Evolutionary conservation across 1,140 invertebrate genomes (phyloP), one percentile per base, ranked within the genome.

Genomic region (Hesperophylax magnus): DNA sequence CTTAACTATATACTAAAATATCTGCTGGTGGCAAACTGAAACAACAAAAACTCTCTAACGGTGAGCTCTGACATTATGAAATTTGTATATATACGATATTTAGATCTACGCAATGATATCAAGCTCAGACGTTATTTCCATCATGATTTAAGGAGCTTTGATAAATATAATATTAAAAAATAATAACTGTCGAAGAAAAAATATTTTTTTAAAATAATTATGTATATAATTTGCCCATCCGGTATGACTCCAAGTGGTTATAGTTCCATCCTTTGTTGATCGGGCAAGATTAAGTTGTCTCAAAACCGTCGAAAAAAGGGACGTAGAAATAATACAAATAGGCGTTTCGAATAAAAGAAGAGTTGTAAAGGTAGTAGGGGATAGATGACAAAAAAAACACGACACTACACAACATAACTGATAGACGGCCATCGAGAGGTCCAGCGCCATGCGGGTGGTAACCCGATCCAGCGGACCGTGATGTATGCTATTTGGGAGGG

Each of bases 361-460:
- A 71, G 67, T 52, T 71, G 67, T 52, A 53, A 24, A 71, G 67
- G 67, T 22, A 52, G 63, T 67, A 7, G 8, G 8, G 39, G 63
- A 67, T 31, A n/a, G 65, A 69, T 18, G 17, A 8, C 22, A 31
- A 14, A 2, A 52, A 71, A 47, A 53, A 71, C 11, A 52, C 67
- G 67, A 65, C 6, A 17, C n/a, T 18, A 14, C 3, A 71, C 67
- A 20, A 71, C 15, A 18, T 24, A 22, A 22, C 63, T 65, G 39
- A 71, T 71, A 69, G 67, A 71, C 47, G 67, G 17, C 63, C 63
- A 17, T 34, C 27, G 63, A 34, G 27, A 15, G 63, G 17, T 14
- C 58, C 56, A 52, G 3, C 34, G 34, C 20, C 71, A 31, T 27
- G 71, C 71, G 71, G 71, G 71, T 75, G 71, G 71, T 24, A 58